Evolutionary conservation across 2,888 invertebrate genomes (phyloP), one percentile per base, ranked within the genome.

Genomic region (Odiellus spinosus): DNA sequence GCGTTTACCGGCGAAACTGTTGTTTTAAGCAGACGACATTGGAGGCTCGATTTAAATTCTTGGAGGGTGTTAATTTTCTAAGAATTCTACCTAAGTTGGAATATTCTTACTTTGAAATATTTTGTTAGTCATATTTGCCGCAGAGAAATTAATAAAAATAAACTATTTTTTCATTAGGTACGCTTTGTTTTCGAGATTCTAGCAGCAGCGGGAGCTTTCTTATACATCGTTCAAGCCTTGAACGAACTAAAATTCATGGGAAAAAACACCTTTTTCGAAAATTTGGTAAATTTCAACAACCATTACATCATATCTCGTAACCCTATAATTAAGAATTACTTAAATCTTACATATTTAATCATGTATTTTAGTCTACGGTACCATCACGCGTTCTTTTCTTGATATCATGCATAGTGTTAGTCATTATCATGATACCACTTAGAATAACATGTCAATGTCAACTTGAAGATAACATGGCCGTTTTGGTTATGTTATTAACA

Each of bases 351-450:
- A n/a, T n/a, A n/a, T n/a, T n/a, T n/a, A 26, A 26, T 8, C 5
- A 8, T 26, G 4, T 26, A 26, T 66, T 68, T 36, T 63, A 86
- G 84, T 80, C 77, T 75, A 83, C 83, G 1, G 84, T 84, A 8
- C 88, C 88, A 1, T 82, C 83, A 2, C 73, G 96, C 56, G 86
- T 93, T 0, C 82, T 96, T 80, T 96, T 95, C 66, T 73, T 95
- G 48, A 76, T 88, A 61, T 91, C 96, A 0, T 93, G 93, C 61
- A 74, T 84, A 45, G 72, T 95, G 50, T 82, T 93, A 74, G 71
- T 90, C 62, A 71, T 78, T 11, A 71, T 78, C 11, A 78, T 93
- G 64, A 85, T 93, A 11, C 79, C 83, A 49, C 66, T 95, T 44
- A 71, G 96, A 50, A 69, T 91, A 15, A 75, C 80, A 51, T 96